Evolutionary conservation across 92 coral and sea anemone species (phyloP).

Genomic region (Siderastrea siderea): DNA sequence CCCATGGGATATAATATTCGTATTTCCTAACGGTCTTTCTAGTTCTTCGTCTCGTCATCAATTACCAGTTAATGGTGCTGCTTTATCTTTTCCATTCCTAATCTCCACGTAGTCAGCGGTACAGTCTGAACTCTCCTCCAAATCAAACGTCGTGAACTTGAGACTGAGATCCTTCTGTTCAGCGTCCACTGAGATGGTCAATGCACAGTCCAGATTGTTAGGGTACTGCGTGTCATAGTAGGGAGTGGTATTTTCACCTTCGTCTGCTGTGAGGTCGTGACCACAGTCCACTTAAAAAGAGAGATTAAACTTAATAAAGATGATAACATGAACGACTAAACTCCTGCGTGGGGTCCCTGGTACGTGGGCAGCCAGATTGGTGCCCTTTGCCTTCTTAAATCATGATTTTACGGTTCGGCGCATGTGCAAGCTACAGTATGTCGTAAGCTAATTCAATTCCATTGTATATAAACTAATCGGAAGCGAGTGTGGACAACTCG

Average conservation of each 20-base stretch:
- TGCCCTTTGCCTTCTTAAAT: no score
- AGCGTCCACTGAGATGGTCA: slow-evolving; percentile 11
- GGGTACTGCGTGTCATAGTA: slow-evolving; percentile 20
- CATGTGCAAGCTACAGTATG: no score
- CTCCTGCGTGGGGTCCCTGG: no score
- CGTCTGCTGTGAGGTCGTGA: background rate
- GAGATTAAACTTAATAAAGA: background rate
- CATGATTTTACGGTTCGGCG: no score
- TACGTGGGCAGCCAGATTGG: no score
- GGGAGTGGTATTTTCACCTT: slow-evolving; percentile 13
- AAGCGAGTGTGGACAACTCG: no score
- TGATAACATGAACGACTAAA: no score
- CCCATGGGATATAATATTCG: background rate
- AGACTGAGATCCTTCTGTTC: slow-evolving; percentile 10
- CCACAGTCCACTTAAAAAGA: background rate
- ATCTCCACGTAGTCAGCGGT: slow-evolving; percentile 28
- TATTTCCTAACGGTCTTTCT: no score
- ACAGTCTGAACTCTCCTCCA: slow-evolving; percentile 24
- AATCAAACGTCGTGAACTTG: slow-evolving; percentile 32
- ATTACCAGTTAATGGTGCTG: slow-evolving; percentile 19
- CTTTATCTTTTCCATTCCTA: slow-evolving; percentile 3
- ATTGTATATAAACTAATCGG: no score
- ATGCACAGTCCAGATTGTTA: slow-evolving; percentile 14
- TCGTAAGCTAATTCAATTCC: no score
- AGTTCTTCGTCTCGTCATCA: background rate